Evolutionary conservation across 1,140 invertebrate species (phyloP).

Genomic region (Drosophila takahashii): DNA sequence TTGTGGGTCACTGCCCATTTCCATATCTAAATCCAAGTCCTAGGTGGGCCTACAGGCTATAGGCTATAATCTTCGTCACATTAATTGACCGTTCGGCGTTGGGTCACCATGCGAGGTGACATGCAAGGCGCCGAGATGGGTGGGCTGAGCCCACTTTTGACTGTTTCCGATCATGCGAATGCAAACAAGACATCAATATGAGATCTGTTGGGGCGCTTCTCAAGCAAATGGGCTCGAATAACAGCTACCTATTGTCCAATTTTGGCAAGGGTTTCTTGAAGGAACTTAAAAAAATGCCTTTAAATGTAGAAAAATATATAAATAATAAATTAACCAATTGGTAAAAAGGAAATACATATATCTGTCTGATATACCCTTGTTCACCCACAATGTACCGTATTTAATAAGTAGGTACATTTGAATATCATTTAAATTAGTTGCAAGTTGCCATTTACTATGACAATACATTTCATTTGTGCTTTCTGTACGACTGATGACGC

Average conservation of each 20-base stretch:
- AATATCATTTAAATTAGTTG: conserved; percentile 18
- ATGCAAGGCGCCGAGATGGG: conserved; percentile 23
- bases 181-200: neutral
- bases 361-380: too few relatives aligned
- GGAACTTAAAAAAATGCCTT: too few relatives aligned
- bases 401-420: conserved; percentile 6
- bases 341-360: too few relatives aligned
- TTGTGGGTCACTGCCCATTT: conserved; percentile 12
- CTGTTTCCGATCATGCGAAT: neutral
- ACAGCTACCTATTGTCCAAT: too few relatives aligned
- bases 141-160: neutral
- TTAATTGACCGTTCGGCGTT: conserved; percentile 27
- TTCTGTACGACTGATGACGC: neutral
- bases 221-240: too few relatives aligned
- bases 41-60: neutral
- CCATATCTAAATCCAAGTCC: conserved; percentile 5
- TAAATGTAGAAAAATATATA: too few relatives aligned
- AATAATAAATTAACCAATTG: too few relatives aligned
- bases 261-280: too few relatives aligned
- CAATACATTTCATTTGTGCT: conserved; percentile 7
- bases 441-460: neutral
- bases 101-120: conserved; percentile 5
- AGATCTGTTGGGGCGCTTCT: conserved; percentile 4
- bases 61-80: conserved; percentile 20
- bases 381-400: neutral